These are phyloP conservation scores for Nomada ruficornis DNA, from an alignment of 2,888 invertebrate genomes.

Conservation along the genomic window DNA sequence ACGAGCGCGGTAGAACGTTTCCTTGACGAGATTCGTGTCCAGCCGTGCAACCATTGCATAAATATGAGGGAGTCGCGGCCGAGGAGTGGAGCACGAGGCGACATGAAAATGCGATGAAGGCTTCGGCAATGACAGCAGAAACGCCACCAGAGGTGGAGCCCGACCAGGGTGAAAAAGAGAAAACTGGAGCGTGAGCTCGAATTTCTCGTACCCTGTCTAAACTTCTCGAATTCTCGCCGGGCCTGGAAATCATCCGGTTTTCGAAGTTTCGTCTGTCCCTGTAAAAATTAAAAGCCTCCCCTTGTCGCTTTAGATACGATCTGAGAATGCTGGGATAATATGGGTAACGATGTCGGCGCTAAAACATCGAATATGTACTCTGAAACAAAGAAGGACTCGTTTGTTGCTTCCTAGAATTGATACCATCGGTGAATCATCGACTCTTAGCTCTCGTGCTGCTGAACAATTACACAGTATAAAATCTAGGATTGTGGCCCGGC, in stretches of 20 bases:
- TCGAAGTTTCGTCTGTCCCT: conserved; percentile 16
- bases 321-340: conserved; percentile 4
- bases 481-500: conserved; percentile 57
- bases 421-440: conserved; percentile 4
- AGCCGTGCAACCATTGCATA: conserved; percentile 74
- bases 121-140: conserved; percentile 65
- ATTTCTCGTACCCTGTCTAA: conserved; percentile 32
- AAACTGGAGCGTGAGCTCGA: conserved; percentile 32
- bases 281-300: conserved; percentile 35
- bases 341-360: not conserved
- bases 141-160: conserved; percentile 30
- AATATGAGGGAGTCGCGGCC: conserved; percentile 70
- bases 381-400: not conserved
- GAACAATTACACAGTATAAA: conserved; percentile 57
- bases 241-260: conserved; percentile 18
- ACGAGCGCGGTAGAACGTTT: conserved; percentile 67
- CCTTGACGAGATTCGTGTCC: conserved; percentile 71
- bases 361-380: not conserved
- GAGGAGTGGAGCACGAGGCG: conserved; percentile 64
- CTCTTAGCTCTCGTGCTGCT: not conserved
- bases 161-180: conserved; percentile 6
- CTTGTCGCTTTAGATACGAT: not conserved
- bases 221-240: conserved; percentile 26
- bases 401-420: not conserved
- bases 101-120: conserved; percentile 77